Evolutionary conservation across 2,888 invertebrate genomes (phyloP), one percentile per base, ranked within the genome.

Genomic region (Trissonchulus sp.): DNA sequence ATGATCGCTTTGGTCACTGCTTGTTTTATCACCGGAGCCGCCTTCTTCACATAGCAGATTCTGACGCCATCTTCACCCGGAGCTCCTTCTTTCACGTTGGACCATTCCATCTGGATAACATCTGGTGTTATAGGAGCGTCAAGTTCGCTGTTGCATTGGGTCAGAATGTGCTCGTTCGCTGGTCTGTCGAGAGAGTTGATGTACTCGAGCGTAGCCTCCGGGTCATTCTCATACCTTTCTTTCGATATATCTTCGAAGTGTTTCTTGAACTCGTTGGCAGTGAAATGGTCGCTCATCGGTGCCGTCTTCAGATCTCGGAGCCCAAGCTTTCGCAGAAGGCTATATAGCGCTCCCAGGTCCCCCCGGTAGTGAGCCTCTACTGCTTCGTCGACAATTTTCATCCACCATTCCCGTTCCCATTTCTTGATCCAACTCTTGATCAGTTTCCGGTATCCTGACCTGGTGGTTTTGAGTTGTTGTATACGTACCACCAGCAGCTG

Each of bases 201-300:
- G 18, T 18, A n/a, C 60, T 60, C 18, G 60, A 60, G n/a, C 60
- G n/a, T 60, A 18, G 60, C 18, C n/a, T 60, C 60, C 60, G 60
- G 60, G 18, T 18, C 18, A n/a, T n/a, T 60, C n/a, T 60, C 60
- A 60, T 60, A n/a, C n/a, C 60, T 18, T 18, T 60, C n/a, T 60
- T 60, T 60, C 18, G 60, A 60, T n/a, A 60, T n/a, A 18, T 60
- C 18, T 60, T 60, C 60, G 60, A 60, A 60, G 60, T 60, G 60
- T n/a, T 60, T 18, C n/a, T 60, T 60, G 60, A 60, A 60, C n/a
- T 60, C 60, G 60, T 60, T n/a, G 60, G 60, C 60, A 18, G 60
- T 60, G 60, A 60, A 60, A n/a, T 60, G 60, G 60, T 60, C 60
- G n/a, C 60, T 60, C n/a, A 18, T 18, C n/a, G 60, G 18, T 18